Percentiles rank a stretch among this genome's conserved stretches.
These are phyloP conservation scores for Ciconia boyciana DNA, from an alignment of 2,113 vertebrate species.

Conservation along the genomic window DNA sequence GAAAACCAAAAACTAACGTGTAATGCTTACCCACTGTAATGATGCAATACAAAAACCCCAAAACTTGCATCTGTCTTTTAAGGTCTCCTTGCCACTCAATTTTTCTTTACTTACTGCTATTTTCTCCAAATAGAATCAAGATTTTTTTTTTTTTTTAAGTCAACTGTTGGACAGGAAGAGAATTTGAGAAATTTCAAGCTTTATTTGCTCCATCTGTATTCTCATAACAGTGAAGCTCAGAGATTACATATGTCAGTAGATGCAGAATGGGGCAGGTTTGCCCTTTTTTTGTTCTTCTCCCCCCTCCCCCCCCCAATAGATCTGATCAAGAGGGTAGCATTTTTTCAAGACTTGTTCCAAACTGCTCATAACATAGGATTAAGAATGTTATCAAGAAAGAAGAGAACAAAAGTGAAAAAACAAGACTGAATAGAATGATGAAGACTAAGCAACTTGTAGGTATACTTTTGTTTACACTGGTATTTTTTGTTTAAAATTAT, in stretches of 20 bases:
- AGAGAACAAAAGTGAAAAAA: neutral
- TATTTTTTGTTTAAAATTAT: neutral
- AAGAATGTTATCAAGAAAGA: neutral
- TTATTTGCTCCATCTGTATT: neutral
- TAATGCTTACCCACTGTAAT: neutral
- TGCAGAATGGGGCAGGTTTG: neutral
- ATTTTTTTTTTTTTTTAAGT: neutral
- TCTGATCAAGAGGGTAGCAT: neutral
- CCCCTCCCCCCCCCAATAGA: neutral
- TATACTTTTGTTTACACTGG: neutral
- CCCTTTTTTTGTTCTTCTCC: neutral
- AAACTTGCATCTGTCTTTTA: neutral
- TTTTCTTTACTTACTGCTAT: neutral
- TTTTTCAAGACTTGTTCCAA: neutral
- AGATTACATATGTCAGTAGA: neutral
- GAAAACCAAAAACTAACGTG: neutral
- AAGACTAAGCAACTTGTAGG: neutral
- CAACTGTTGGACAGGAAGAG: neutral
- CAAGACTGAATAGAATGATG: neutral
- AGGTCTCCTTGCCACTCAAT: neutral
- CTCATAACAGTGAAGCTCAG: neutral
- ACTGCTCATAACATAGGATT: neutral
- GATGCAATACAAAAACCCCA: accelerated
- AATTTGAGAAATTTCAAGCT: neutral
- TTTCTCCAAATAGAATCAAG: neutral